A percentile compares a stretch with the other conserved stretches of the same genome.
These are phyloP conservation scores for Ochlodes sylvanus DNA, from an alignment of 2,888 invertebrate genomes.

Conservation along the genomic window DNA sequence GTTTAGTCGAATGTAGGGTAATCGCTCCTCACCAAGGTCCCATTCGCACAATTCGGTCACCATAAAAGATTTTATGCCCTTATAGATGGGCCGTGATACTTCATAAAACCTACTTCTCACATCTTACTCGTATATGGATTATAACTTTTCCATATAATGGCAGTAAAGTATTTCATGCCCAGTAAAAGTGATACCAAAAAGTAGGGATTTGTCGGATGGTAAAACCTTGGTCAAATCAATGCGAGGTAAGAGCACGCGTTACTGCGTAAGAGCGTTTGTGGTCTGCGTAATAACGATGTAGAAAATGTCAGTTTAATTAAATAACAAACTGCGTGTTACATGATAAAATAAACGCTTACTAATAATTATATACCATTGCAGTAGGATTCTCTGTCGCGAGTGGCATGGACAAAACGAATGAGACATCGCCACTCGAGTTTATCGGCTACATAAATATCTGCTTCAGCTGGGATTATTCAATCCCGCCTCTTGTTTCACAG, in stretches of 20 bases:
- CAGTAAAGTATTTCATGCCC: conserved; percentile 22
- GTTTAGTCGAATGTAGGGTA: conserved; percentile 8
- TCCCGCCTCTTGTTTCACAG: too few relatives aligned
- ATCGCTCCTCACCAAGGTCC: background rate
- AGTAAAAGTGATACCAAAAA: conserved; percentile 12
- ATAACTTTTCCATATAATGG: conserved; percentile 17
- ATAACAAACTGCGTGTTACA: too few relatives aligned
- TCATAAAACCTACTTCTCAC: conserved; percentile 16
- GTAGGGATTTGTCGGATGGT: background rate
- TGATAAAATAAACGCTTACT: too few relatives aligned
- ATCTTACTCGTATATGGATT: conserved; percentile 19
- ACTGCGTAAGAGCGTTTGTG: too few relatives aligned
- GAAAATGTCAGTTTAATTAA: too few relatives aligned
- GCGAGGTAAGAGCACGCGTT: background rate
- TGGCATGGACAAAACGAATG: too few relatives aligned
- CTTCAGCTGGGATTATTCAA: too few relatives aligned
- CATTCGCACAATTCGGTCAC: conserved; percentile 5
- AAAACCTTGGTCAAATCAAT: background rate
- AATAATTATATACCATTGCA: too few relatives aligned
- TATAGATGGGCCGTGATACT: conserved; percentile 8
- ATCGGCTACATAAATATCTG: too few relatives aligned
- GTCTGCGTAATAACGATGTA: too few relatives aligned
- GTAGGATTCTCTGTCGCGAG: too few relatives aligned
- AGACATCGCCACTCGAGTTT: too few relatives aligned
- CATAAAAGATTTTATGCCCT: conserved; percentile 12